Base-by-base conservation (phyloP, 2,888 invertebrate genomes). In the Rhagium mordax region DNA sequence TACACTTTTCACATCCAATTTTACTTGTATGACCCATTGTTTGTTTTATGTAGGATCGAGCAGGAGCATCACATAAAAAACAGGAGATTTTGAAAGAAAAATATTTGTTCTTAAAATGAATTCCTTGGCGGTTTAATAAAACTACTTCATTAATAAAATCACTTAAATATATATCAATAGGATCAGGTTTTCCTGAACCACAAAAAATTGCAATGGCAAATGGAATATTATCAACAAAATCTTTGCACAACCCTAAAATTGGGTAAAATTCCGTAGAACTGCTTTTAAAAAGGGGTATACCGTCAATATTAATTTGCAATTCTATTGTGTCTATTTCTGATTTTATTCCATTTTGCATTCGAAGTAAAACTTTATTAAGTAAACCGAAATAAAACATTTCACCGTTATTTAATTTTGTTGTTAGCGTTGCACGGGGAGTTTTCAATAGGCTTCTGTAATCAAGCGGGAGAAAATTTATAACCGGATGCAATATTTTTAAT, bases 371-470 rank as follows among this genome's bases (percentile, higher is more conserved):
- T n/a, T n/a, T n/a, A n/a, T n/a, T n/a, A n/a, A n/a, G n/a, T n/a
- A n/a, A n/a, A 27, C 73, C 73, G 65, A 73, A 73, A 59, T 70
- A 70, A 27, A 27, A 15, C 73, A 73, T 73, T 33, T 7, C 51
- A 4, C 66, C 66, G 71, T 71, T 71, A 60, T 68, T 57, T 16
- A 74, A 60, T 20, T 41, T 24, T 18, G 61, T 71, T 33, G 48
- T 71, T 53, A 60, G n/a, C 49, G 51, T 67, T 47, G 6, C 29
- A 21, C 71, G 62, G 8, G 74, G 74, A 27, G 74, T 74, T 33
- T 41, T 24, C 51, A 74, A 18, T 1, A 70, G 59, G 29, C 64
- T 41, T 48, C 70, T 59, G 24, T 41, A 61, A 55, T 71, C 64
- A 24, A 27, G 20, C n/a, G 74, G 68, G 15, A 74, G 48, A 48